Evolutionary conservation across 2,888 invertebrate genomes (phyloP).

Genomic region (Aporophyla nigra): DNA sequence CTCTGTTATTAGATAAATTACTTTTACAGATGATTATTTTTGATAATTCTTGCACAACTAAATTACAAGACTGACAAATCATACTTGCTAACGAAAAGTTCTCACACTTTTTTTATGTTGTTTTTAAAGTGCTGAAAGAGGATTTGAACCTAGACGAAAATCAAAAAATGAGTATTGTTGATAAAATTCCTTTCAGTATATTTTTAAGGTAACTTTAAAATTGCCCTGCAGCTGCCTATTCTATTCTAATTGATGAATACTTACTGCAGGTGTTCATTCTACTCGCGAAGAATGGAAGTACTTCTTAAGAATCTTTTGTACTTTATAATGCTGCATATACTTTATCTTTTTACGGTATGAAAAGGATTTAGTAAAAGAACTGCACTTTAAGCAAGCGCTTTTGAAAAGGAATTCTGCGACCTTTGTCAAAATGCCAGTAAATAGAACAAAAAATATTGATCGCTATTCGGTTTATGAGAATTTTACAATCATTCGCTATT

Average conservation of each 20-base stretch:
- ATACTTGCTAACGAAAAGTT: neutral
- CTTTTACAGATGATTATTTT: neutral
- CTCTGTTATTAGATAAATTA: neutral
- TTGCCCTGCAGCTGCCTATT: constrained; percentile 7
- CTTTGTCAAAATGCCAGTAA: neutral
- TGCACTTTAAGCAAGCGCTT: constrained; percentile 19
- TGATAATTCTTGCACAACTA: too few relatives aligned
- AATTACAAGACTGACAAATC: neutral
- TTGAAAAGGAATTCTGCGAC: neutral
- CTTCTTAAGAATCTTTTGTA: constrained; percentile 34
- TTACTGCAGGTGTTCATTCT: constrained; percentile 29
- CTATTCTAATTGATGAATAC: constrained; percentile 33
- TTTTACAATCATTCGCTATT: too few relatives aligned
- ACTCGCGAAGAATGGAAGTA: constrained; percentile 21
- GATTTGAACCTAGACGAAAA: neutral
- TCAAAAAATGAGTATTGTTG: neutral
- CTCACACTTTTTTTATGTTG: neutral
- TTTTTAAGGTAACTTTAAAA: neutral
- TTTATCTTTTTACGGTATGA: constrained; percentile 34
- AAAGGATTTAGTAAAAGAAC: constrained; percentile 34
- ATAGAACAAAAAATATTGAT: neutral
- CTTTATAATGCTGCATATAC: constrained; percentile 19
- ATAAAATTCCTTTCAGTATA: constrained; percentile 1
- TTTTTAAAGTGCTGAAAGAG: neutral
- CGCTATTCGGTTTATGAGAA: neutral